Conservation (phyloP, 1,140 invertebrate species). For the Tetramorium parvispinum region DNA sequence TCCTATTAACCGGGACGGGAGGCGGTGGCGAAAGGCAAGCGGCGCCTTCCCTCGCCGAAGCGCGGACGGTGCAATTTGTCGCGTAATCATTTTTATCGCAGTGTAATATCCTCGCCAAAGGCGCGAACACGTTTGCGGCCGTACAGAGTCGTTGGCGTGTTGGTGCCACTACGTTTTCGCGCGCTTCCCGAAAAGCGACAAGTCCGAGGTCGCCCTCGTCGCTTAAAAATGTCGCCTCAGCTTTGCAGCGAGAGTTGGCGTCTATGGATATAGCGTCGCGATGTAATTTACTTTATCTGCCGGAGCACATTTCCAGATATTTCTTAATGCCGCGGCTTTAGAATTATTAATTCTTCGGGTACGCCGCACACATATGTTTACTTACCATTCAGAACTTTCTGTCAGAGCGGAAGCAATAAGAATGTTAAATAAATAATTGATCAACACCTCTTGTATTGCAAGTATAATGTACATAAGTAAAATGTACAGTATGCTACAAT, state of each 20-base stretch:
- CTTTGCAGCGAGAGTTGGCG: background rate
- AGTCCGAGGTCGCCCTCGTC: conserved; percentile 28
- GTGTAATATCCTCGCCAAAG: conserved; percentile 55
- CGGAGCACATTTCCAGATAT: conserved; percentile 20
- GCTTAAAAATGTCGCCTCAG: conserved; percentile 48
- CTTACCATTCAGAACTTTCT: background rate
- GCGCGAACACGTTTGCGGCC: conserved; percentile 48
- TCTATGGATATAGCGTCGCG: background rate
- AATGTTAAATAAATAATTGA: background rate
- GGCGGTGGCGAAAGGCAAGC: conserved; percentile 16
- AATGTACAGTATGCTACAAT: background rate
- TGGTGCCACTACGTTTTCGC: conserved; percentile 16
- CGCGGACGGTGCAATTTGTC: conserved; percentile 55
- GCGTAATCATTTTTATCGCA: conserved; percentile 61
- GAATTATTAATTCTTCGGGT: conserved; percentile 17
- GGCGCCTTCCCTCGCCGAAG: background rate
- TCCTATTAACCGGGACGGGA: conserved; percentile 46
- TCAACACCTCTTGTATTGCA: background rate
- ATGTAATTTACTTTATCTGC: conserved; percentile 58
- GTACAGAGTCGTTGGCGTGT: conserved; percentile 20
- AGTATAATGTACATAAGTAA: background rate
- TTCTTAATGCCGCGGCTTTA: background rate
- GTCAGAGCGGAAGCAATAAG: background rate
- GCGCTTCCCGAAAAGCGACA: conserved; percentile 32
- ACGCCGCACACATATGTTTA: background rate